These are phyloP conservation scores for Drosophila flavopinicola DNA, from an alignment of 2,888 invertebrate species.

Conservation along the genomic window DNA sequence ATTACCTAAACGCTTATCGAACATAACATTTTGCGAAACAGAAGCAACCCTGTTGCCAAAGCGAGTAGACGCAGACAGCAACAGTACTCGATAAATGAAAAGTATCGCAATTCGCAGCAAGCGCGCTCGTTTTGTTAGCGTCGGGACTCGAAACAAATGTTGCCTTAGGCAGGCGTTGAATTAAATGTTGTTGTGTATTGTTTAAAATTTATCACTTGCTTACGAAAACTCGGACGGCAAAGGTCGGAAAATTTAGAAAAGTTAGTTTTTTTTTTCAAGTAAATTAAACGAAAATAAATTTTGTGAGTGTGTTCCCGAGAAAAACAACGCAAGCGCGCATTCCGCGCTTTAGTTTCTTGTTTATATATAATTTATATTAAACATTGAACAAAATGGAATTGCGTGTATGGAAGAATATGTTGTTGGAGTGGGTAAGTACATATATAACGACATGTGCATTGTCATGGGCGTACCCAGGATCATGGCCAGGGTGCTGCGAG, in stretches of 20 bases:
- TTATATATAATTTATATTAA: background rate
- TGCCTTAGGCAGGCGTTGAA: background rate
- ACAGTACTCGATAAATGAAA: background rate
- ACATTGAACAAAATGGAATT: constrained; percentile 53
- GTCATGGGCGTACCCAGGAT: too few relatives aligned
- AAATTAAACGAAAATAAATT: too few relatives aligned
- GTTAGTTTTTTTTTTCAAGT: too few relatives aligned
- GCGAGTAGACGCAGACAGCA: background rate
- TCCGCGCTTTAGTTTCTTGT: background rate
- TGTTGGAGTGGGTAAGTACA: constrained; percentile 79
- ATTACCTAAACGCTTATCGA: too few relatives aligned
- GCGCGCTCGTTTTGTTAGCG: constrained; percentile 39
- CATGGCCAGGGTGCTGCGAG: too few relatives aligned
- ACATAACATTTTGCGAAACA: background rate
- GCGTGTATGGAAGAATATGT: constrained; percentile 68
- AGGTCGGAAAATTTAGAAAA: too few relatives aligned
- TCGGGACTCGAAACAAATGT: constrained; percentile 1
- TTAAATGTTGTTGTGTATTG: background rate
- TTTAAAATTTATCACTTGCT: background rate
- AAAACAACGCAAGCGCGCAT: background rate
- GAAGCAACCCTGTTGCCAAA: background rate
- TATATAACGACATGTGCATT: too few relatives aligned
- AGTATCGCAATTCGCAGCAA: constrained; percentile 7
- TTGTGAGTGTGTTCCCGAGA: too few relatives aligned
- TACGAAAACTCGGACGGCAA: too few relatives aligned